Evolutionary conservation across 2,888 invertebrate species (phyloP).

Genomic region (Calephelis perditalis): DNA sequence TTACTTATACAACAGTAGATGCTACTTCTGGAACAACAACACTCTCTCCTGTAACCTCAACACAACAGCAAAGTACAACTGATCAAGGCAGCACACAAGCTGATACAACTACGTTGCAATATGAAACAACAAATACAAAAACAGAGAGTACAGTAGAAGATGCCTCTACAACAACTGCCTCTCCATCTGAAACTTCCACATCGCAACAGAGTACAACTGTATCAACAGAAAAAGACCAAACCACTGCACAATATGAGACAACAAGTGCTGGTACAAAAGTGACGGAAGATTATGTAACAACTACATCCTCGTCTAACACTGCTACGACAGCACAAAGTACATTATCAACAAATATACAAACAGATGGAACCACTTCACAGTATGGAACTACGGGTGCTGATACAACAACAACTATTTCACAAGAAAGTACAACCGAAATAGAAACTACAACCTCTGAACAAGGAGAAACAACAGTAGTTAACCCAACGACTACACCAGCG

Average conservation of each 20-base stretch:
- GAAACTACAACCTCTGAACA: background rate
- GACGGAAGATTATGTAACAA: background rate
- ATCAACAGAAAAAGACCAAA: background rate
- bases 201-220: background rate
- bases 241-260: background rate
- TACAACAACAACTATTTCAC: background rate
- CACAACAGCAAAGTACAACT: no score
- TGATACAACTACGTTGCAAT: background rate
- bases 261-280: background rate
- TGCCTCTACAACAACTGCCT: background rate
- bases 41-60: no score
- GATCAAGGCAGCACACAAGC: background rate
- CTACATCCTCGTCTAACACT: slow-evolving; percentile 14
- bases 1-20: no score
- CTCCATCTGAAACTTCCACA: background rate
- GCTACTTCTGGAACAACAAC: no score
- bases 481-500: slow-evolving; percentile 18
- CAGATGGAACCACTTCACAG: background rate
- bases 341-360: background rate
- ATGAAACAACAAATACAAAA: background rate
- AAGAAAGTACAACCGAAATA: background rate
- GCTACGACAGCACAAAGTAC: slow-evolving; percentile 12
- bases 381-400: background rate
- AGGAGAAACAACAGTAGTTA: background rate
- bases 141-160: background rate